Evolutionary conservation across 35 echinoderm and acorn worm genomes (phyloP).

Genomic region (Hemicentrotus pulcherrimus): DNA sequence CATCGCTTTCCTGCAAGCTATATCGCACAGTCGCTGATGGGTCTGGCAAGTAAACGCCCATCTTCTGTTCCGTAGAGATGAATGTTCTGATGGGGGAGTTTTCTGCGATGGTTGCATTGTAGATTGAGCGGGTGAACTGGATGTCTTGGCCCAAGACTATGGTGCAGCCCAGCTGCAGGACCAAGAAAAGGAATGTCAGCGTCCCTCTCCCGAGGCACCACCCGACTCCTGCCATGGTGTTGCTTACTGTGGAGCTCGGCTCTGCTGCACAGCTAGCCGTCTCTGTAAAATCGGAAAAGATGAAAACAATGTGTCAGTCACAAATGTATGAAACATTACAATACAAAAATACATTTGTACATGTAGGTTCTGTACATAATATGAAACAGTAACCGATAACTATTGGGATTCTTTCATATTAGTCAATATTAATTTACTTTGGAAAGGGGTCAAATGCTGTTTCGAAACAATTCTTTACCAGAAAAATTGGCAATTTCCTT

Average conservation of each 20-base stretch:
- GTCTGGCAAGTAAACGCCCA: constrained; percentile 83
- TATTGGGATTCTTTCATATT: not conserved
- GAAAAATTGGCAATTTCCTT: not conserved
- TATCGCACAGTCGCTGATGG: constrained; percentile 50
- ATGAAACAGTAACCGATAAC: not conserved
- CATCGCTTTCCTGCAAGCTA: constrained; percentile 31
- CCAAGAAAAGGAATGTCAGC: constrained; percentile 7
- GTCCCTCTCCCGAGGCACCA: not conserved
- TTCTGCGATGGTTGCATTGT: constrained; percentile 92
- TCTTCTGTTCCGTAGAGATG: constrained; percentile 87
- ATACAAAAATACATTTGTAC: not conserved
- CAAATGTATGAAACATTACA: not conserved
- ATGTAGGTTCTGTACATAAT: not conserved
- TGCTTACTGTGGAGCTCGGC: not conserved
- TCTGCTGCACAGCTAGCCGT: constrained; percentile 19
- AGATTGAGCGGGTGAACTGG: constrained; percentile 78
- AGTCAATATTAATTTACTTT: not conserved
- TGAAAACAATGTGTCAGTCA: not conserved
- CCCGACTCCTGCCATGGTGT: constrained; percentile 26
- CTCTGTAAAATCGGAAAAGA: not conserved
- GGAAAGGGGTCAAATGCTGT: not conserved
- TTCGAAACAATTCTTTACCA: not conserved
- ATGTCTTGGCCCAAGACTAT: constrained; percentile 59
- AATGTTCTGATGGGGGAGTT: constrained; percentile 82
- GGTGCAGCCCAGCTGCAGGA: constrained; percentile 33